Conservation (phyloP, 2,888 invertebrate species). For the Sarcophaga variegata region DNA sequence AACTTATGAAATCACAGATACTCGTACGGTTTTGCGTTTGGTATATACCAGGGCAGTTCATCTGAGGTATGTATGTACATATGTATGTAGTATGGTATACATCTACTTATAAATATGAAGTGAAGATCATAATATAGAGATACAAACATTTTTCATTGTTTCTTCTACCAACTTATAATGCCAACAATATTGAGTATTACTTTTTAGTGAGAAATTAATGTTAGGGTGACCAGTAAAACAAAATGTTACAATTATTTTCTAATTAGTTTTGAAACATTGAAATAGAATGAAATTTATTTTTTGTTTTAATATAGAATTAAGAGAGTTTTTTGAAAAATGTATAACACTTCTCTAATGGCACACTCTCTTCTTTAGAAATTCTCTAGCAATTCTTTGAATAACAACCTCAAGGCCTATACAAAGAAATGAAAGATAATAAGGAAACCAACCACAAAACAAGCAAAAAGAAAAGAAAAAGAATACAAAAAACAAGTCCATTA, state of each 20-base stretch:
- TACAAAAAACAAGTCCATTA: not conserved
- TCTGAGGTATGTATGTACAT: too few species aligned
- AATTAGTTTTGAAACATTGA: too few species aligned
- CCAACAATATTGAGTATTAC: constrained; percentile 34
- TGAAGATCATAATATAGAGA: not conserved
- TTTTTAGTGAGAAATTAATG: not conserved
- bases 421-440: constrained; percentile 18
- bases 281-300: too few species aligned
- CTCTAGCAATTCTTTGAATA: constrained; percentile 36
- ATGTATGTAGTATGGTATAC: not conserved
- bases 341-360: not conserved
- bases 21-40: constrained; percentile 1
- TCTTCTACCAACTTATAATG: not conserved
- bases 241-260: too few species aligned
- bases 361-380: not conserved
- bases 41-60: not conserved
- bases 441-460: constrained; percentile 22
- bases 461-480: constrained; percentile 13
- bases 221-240: constrained; percentile 7
- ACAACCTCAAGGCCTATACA: constrained; percentile 42
- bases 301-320: too few species aligned
- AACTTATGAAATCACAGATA: constrained; percentile 46
- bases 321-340: too few species aligned
- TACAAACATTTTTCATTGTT: constrained; percentile 14
- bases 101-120: not conserved